A percentile compares a stretch with the other conserved stretches of the same genome.
These are phyloP conservation scores for Drosophila meridionalis DNA, from an alignment of 2,888 invertebrate genomes.

Conservation along the genomic window DNA sequence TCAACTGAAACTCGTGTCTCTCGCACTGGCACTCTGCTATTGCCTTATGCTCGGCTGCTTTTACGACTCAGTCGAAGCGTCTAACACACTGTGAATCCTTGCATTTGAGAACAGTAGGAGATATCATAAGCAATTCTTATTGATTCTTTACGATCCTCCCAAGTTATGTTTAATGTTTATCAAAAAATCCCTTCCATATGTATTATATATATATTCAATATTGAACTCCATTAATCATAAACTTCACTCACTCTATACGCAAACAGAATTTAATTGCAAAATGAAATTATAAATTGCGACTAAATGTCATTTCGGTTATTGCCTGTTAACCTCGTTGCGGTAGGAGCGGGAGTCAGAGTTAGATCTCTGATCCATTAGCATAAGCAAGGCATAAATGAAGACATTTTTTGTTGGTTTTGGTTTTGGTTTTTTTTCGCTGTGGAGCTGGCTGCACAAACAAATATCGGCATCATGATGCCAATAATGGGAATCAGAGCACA, in stretches of 20 bases:
- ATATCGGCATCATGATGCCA: slow-evolving; percentile 64
- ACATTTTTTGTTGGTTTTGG: slow-evolving; percentile 55
- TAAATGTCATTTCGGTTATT: slow-evolving; percentile 1
- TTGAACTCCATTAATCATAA: neutral
- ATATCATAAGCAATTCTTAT: too few species aligned
- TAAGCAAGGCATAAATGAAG: slow-evolving; percentile 76
- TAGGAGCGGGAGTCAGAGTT: neutral
- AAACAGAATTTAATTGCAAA: neutral
- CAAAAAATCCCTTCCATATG: too few species aligned
- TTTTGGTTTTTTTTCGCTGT: neutral
- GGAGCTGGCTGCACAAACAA: slow-evolving; percentile 33
- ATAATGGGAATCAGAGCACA: slow-evolving; percentile 79
- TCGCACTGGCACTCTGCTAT: too few species aligned
- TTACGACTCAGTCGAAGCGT: too few species aligned
- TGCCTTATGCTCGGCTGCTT: too few species aligned
- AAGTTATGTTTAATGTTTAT: too few species aligned
- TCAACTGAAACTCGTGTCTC: too few species aligned
- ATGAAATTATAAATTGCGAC: neutral
- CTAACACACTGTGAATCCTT: too few species aligned
- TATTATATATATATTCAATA: neutral
- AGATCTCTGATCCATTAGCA: slow-evolving; percentile 69
- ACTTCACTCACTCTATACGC: neutral
- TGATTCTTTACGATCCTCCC: too few species aligned
- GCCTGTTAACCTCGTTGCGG: slow-evolving; percentile 22
- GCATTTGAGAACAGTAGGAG: too few species aligned